phyloP scores from a whole-genome alignment of 1,140 invertebrate genomes.

The Drosophila nigromelanica region DNA sequence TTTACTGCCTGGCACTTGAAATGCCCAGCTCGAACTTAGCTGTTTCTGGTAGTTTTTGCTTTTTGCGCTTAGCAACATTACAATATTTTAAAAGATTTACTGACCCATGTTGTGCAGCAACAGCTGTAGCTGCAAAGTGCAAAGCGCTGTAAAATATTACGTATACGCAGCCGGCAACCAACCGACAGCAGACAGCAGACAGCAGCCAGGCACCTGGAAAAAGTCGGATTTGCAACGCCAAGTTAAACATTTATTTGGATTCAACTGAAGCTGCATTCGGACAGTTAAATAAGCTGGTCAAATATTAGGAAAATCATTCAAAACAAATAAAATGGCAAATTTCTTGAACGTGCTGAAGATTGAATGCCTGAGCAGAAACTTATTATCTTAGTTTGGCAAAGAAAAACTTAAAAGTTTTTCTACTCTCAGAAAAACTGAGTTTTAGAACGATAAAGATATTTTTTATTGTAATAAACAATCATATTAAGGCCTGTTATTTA shows the following conservation, averaged over 20 bases:
- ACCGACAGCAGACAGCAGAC: too few species aligned
- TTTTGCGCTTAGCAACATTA: slow-evolving; percentile 56
- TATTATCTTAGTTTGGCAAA: too few species aligned
- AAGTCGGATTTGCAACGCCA: slow-evolving; percentile 59
- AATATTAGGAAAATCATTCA: slow-evolving; percentile 8
- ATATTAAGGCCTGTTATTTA: too few species aligned
- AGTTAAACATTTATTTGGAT: slow-evolving; percentile 51
- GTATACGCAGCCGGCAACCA: slow-evolving; percentile 46
- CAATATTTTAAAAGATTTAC: slow-evolving; percentile 81
- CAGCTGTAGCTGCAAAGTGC: slow-evolving; percentile 67
- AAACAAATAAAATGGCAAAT: slow-evolving; percentile 1
- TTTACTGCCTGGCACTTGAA: slow-evolving; percentile 14
- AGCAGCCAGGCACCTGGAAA: slow-evolving; percentile 49
- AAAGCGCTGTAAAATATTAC: slow-evolving; percentile 78
- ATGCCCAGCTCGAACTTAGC: slow-evolving; percentile 9
- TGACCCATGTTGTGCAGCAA: slow-evolving; percentile 58
- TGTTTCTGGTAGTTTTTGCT: slow-evolving; percentile 13
- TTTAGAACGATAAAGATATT: too few species aligned
- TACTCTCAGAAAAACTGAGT: too few species aligned
- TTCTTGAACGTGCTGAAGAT: too few species aligned
- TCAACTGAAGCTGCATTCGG: slow-evolving; percentile 22
- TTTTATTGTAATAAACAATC: too few species aligned
- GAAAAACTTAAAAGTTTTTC: too few species aligned
- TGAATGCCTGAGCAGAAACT: too few species aligned
- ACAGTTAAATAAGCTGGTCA: slow-evolving; percentile 18